Conservation (phyloP, 2,797 vertebrate species). For the Eremophila alpestris region DNA sequence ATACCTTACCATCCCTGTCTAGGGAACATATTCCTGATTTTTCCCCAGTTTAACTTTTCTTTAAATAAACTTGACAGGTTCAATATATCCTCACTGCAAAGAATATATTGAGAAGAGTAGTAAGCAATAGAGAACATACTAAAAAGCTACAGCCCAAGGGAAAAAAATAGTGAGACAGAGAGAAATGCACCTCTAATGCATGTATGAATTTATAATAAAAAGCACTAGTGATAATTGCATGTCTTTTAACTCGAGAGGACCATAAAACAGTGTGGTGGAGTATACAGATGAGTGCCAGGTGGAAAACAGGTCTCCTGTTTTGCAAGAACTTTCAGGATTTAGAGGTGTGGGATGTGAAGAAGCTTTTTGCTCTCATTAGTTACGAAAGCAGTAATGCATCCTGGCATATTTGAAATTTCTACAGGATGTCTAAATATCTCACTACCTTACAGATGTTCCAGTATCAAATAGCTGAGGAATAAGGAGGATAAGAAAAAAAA, state of each 20-base stretch:
- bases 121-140: slow-evolving; percentile 37
- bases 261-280: slow-evolving; percentile 47
- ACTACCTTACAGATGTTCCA: neutral
- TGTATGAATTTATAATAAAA: slow-evolving; percentile 45
- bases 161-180: neutral
- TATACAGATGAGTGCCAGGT: neutral
- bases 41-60: slow-evolving; percentile 59
- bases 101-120: slow-evolving; percentile 18
- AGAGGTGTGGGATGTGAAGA: neutral
- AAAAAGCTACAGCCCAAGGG: neutral
- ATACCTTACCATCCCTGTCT: slow-evolving; percentile 43
- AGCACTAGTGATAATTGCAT: slow-evolving; percentile 41
- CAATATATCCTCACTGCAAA: slow-evolving; percentile 49
- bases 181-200: neutral
- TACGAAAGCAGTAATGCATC: neutral
- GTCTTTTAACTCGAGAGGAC: slow-evolving; percentile 36
- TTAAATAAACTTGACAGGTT: slow-evolving; percentile 71
- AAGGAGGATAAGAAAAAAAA: neutral
- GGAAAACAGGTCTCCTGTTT: neutral
- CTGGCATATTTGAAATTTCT: neutral
- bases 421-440: neutral
- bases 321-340: slow-evolving; percentile 2
- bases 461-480: neutral
- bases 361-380: neutral
- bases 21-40: slow-evolving; percentile 33